Evolutionary conservation across 2,888 invertebrate genomes (phyloP), one percentile per base, ranked within the genome.

Genomic region (Lasioglossum vierecki): DNA sequence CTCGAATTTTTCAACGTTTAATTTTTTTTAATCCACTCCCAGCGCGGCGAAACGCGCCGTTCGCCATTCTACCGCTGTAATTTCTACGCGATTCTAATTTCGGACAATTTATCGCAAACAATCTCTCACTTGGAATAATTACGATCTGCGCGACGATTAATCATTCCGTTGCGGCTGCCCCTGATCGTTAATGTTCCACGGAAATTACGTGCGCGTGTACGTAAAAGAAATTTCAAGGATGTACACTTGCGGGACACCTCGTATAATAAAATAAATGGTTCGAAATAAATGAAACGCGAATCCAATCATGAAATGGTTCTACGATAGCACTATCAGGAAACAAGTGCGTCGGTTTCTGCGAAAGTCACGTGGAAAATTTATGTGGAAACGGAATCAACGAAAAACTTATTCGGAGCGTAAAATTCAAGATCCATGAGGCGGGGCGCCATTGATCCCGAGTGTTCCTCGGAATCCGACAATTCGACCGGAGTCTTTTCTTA

Each of bases 381-480:
- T 63, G 35, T n/a, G 35, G 30, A 66, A 26, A 22, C 30, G 46
- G 26, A 8, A 41, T 66, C 63, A 22, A 35, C 46, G 18, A 63
- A 22, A 63, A 39, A 76, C 44, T 76, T n/a, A 39, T 46, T 46
- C 30, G 13, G 22, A 46, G 63, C n/a, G 15, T 22, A 18, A 30
- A 71, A 75, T 81, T 75, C 74, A n/a, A 82, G 26, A 57, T 82
- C 76, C 76, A 57, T 18, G 53, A 39, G 46, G 18, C 57, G 35
- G 35, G 41, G n/a, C 30, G n/a, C 18, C 66, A 63, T 70, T 84
- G 73, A 60, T 84, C 74, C 77, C 30, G 26, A 57, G 13, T 41
- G 82, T 82, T 35, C 53, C 4, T n/a, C 44, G 53, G 26, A 53
- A 71, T 82, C 83, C 78, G 26, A 70, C 78, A 44, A 84, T 78